phyloP scores from a whole-genome alignment of 2,888 invertebrate genomes.

The Philonicus albiceps region DNA sequence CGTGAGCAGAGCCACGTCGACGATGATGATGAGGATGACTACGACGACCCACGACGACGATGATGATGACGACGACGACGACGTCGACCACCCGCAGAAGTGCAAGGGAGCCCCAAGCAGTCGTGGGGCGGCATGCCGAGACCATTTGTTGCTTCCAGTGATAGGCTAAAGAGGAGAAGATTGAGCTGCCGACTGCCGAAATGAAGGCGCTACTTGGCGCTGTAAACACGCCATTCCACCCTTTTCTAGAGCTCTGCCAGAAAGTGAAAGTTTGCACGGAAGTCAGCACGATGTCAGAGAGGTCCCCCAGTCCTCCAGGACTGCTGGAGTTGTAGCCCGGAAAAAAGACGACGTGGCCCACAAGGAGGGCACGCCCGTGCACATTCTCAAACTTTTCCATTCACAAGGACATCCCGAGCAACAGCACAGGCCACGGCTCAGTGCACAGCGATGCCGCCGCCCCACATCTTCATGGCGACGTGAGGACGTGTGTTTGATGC shows the following conservation, averaged over 20 bases:
- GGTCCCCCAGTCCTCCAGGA: not conserved
- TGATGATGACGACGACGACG: not conserved
- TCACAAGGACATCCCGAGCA: slow-evolving; percentile 36
- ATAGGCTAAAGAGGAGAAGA: slow-evolving; percentile 41
- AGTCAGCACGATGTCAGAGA: not conserved
- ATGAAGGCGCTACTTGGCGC: slow-evolving; percentile 39
- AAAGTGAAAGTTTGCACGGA: slow-evolving; percentile 42
- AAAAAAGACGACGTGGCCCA: not conserved
- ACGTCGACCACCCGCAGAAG: slow-evolving; percentile 23
- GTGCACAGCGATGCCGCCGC: slow-evolving; percentile 34
- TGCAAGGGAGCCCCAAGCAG: not conserved
- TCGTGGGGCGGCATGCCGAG: slow-evolving; percentile 6
- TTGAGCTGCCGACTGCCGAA: slow-evolving; percentile 40
- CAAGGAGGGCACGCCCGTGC: slow-evolving; percentile 33
- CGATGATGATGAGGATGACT: not conserved
- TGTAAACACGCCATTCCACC: slow-evolving; percentile 35
- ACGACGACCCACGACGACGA: not conserved
- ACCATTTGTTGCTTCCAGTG: slow-evolving; percentile 40
- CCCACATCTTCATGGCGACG: slow-evolving; percentile 42
- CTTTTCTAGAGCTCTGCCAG: not conserved
- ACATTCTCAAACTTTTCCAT: slow-evolving; percentile 38
- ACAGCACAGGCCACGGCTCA: not conserved
- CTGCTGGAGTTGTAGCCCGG: not conserved
- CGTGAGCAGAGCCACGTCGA: slow-evolving; percentile 3
- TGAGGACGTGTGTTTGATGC: slow-evolving; percentile 34